Evolutionary conservation across 2,888 invertebrate species (phyloP), one percentile per base, ranked within the genome.

Genomic region (Epinotia ramella): DNA sequence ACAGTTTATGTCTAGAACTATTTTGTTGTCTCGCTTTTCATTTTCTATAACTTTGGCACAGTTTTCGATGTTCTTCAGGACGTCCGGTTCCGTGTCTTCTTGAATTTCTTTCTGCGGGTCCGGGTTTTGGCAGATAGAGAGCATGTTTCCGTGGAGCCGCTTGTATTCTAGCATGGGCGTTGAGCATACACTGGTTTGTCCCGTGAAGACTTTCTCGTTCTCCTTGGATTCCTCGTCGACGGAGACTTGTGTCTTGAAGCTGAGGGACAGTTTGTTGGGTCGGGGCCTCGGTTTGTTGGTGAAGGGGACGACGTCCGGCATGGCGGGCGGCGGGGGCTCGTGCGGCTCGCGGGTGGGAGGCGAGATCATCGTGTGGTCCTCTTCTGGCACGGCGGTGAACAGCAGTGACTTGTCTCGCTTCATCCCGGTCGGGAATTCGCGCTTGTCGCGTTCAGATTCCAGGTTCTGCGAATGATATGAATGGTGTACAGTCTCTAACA

Each of bases 341-440:
- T 85, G 81, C 53, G 84, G 82, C 7, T 90, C 91, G 69, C 83
- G 83, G 79, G 84, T 90, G 0, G 94, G 94, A 0, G 94, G 94
- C 0, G 94, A 94, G 78, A 93, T 94, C 90, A 94, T 92, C 24
- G 85, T 90, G 86, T 94, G 94, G 80, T 96, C 96, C 85, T 98
- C 97, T 91, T 97, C 97, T 1, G 97, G 97, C 69, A 97, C 97
- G 5, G 97, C 97, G 0, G 97, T 97, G 84, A 97, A 97, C 49
- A 97, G 96, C 3, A 97, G 89, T 0, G 97, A 97, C 78, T 97
- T 96, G 86, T 97, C 97, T 69, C 97, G 94, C 89, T 97, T 97
- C 95, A 97, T 96, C 53, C 95, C 95, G 0, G 86, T 84, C 80
- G 93, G 91, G 72, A 89, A 90, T 1, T 95, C 95, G 1, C 95